These are phyloP conservation scores for Gymnopithys bicolor DNA, from an alignment of 2,797 vertebrate species.

Conservation along the genomic window DNA sequence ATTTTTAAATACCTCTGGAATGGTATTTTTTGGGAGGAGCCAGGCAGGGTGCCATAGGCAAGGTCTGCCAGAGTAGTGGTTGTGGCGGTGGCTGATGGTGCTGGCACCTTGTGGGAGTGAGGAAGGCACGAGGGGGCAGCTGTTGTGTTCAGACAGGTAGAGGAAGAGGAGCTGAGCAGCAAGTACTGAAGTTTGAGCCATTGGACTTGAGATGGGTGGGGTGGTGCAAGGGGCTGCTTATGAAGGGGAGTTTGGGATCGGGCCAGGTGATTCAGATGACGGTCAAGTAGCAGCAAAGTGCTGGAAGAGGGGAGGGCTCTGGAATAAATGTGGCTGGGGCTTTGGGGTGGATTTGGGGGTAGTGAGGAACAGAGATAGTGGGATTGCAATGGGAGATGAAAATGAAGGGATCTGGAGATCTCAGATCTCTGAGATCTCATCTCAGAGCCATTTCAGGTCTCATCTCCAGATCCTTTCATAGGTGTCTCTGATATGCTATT, in stretches of 20 bases:
- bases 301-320: neutral
- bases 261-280: neutral
- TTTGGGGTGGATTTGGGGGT: neutral
- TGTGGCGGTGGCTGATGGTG: neutral
- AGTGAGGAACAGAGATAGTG: neutral
- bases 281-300: neutral
- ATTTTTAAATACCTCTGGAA: neutral
- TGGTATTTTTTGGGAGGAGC: neutral
- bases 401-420: neutral
- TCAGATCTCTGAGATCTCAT: neutral
- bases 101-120: neutral
- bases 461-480: neutral
- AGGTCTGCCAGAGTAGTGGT: neutral
- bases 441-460: neutral
- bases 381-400: neutral
- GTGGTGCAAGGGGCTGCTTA: neutral
- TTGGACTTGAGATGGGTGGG: neutral
- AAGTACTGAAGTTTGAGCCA: neutral
- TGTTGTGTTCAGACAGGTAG: neutral
- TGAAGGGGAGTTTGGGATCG: neutral
- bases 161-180: neutral
- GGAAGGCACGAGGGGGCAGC: neutral
- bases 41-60: neutral
- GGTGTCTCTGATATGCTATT: neutral
- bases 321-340: neutral